phyloP scores from a whole-genome alignment of 2,888 invertebrate species.

The Caenorhabditis wallacei region DNA sequence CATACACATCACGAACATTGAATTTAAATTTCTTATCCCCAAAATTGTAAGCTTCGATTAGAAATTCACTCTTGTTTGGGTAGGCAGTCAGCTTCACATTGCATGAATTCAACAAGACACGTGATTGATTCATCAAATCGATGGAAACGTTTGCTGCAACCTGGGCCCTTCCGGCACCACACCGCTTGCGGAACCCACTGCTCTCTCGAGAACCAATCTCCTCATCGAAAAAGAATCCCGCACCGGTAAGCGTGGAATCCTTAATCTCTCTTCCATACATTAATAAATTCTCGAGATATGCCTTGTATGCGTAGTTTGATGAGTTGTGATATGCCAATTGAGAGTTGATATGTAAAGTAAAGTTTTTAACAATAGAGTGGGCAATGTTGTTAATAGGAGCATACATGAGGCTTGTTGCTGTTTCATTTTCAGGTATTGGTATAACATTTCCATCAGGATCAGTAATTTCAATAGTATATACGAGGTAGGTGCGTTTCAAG shows the following conservation, averaged over 20 bases:
- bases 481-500: conserved; percentile 5
- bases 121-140: not conserved
- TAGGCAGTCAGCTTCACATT: not conserved
- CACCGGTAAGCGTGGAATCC: conserved; percentile 1
- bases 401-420: not conserved
- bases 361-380: conserved; percentile 1
- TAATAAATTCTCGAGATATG: not conserved
- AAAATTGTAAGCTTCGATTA: not conserved
- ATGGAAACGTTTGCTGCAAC: not conserved
- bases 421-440: not conserved
- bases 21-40: not conserved
- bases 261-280: conserved; percentile 13
- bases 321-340: conserved; percentile 12
- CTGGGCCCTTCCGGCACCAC: not conserved
- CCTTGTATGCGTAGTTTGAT: conserved; percentile 16
- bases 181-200: not conserved
- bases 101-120: not conserved
- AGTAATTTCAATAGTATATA: conserved; percentile 14
- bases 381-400: conserved; percentile 27
- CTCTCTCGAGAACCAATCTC: not conserved
- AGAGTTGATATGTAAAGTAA: conserved; percentile 7
- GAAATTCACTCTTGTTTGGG: not conserved
- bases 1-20: conserved; percentile 20
- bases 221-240: not conserved
- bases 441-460: not conserved